Percentiles rank a stretch among this genome's conserved stretches.
Conservation (phyloP, 2,113 vertebrate genomes). For the Microcebus jonahi region DNA sequence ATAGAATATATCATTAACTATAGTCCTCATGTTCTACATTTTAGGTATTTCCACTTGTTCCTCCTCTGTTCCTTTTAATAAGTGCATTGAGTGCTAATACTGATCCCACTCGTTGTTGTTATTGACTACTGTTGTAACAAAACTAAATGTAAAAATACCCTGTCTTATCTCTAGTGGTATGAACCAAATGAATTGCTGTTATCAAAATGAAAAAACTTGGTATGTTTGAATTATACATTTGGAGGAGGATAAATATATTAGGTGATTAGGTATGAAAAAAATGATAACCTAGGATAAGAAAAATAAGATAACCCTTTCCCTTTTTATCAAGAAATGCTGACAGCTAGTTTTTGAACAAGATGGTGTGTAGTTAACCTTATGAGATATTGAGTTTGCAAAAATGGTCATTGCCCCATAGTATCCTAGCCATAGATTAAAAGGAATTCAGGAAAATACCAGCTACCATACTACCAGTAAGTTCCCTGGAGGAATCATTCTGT, state of each 20-base stretch:
- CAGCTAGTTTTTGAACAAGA: slow-evolving; percentile 7
- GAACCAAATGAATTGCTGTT: neutral
- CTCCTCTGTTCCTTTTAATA: neutral
- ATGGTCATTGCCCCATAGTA: neutral
- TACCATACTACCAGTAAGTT: neutral
- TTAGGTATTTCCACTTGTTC: neutral
- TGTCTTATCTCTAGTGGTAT: neutral
- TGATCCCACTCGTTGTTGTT: neutral
- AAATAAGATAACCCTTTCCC: neutral
- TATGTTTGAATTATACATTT: slow-evolving; percentile 40
- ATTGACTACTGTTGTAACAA: slow-evolving; percentile 30
- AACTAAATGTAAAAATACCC: neutral
- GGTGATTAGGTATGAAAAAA: neutral
- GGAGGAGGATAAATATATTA: neutral
- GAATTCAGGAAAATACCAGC: neutral
- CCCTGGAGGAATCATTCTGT: neutral
- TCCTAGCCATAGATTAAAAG: neutral
- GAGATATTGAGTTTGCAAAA: slow-evolving; percentile 31
- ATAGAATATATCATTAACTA: neutral
- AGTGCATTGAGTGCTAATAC: neutral
- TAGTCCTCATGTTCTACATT: neutral
- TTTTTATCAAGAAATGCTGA: neutral
- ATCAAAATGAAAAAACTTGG: slow-evolving; percentile 16
- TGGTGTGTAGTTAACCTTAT: neutral
- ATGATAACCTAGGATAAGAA: neutral